A percentile compares a stretch with the other conserved stretches of the same genome.
Evolutionary conservation across 2,797 vertebrate species (phyloP).

Genomic region (Percopsis omiscomaycus): DNA sequence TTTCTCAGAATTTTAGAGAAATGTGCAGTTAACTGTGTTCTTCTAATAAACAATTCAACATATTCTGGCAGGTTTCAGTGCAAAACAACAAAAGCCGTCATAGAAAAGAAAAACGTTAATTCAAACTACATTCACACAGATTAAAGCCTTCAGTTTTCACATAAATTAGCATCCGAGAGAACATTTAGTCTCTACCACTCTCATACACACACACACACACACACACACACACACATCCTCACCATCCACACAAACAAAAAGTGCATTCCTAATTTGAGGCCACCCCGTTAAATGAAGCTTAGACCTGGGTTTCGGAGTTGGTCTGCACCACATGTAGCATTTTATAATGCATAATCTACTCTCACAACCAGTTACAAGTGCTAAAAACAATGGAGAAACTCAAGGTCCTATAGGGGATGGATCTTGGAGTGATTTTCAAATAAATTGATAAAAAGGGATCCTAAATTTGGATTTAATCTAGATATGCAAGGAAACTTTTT

Average conservation of each 20-base stretch:
- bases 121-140: constrained; percentile 53
- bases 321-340: constrained; percentile 62
- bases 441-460: constrained; percentile 17
- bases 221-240: constrained; percentile 8
- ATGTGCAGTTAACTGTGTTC: constrained; percentile 66
- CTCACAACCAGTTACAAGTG: constrained; percentile 13
- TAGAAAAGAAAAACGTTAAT: constrained; percentile 51
- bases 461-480: constrained; percentile 20
- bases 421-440: constrained; percentile 35
- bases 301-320: constrained; percentile 66
- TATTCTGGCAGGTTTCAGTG: constrained; percentile 76
- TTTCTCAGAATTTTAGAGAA: constrained; percentile 54
- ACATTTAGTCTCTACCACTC: constrained; percentile 21
- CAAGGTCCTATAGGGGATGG: constrained; percentile 12
- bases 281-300: constrained; percentile 38
- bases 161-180: constrained; percentile 37
- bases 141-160: constrained; percentile 60
- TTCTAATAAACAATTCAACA: constrained; percentile 68
- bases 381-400: not conserved
- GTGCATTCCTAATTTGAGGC: constrained; percentile 68
- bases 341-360: constrained; percentile 30
- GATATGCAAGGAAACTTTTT: constrained; percentile 13
- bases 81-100: constrained; percentile 68
- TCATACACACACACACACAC: constrained; percentile 12
- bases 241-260: constrained; percentile 55